These are phyloP conservation scores for Phoenicopterus ruber DNA, from an alignment of 2,113 vertebrate species.

Conservation along the genomic window DNA sequence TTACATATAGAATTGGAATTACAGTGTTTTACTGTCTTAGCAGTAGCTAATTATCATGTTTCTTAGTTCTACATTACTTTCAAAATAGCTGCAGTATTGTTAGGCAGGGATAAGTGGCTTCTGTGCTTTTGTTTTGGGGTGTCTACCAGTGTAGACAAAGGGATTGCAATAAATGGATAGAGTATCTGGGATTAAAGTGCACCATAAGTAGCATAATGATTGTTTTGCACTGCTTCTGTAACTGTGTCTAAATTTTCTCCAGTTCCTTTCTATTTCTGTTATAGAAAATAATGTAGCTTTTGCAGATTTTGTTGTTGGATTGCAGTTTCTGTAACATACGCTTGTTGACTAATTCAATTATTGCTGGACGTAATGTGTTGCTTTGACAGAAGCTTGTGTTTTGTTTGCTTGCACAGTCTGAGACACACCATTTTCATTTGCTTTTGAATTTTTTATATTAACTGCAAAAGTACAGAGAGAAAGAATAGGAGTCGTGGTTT, in stretches of 20 bases:
- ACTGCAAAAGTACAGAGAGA: not conserved
- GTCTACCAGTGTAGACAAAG: not conserved
- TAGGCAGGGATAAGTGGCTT: not conserved
- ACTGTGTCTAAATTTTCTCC: not conserved
- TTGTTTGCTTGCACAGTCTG: not conserved
- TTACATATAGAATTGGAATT: not conserved
- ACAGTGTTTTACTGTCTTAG: not conserved
- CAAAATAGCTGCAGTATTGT: not conserved
- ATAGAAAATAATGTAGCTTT: not conserved
- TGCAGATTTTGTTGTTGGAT: not conserved
- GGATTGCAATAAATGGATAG: not conserved
- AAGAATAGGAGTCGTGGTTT: slow-evolving; percentile 30
- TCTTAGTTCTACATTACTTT: not conserved
- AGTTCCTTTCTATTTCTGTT: not conserved
- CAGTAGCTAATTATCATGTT: not conserved
- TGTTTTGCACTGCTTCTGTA: not conserved
- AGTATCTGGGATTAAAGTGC: not conserved
- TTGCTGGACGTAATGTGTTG: not conserved
- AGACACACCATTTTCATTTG: not conserved
- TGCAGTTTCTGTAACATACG: not conserved
- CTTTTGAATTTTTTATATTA: slow-evolving; percentile 16
- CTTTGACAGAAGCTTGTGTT: not conserved
- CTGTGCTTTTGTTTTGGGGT: not conserved
- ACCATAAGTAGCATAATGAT: not conserved
- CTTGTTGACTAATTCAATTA: not conserved